Conservation (phyloP, 2,888 invertebrate genomes). For the Agrotis segetum region DNA sequence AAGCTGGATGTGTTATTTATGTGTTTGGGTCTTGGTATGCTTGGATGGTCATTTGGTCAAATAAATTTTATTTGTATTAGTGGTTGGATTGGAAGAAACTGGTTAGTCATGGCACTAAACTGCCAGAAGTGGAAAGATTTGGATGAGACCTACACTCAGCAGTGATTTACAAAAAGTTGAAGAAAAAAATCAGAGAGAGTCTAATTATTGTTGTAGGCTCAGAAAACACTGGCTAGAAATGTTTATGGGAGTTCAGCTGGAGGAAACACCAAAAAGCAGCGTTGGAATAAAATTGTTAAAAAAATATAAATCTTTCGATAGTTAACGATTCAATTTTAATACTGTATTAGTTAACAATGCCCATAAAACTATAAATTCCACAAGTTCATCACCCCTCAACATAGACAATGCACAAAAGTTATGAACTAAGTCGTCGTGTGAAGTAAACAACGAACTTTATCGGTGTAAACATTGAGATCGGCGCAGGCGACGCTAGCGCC, state of each 20-base stretch:
- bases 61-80: neutral
- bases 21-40: conserved; percentile 18
- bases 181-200: too few species aligned
- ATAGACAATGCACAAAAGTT: conserved; percentile 66
- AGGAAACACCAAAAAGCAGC: too few species aligned
- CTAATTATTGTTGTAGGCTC: too few species aligned
- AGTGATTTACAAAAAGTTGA: too few species aligned
- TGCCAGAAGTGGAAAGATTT: too few species aligned
- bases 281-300: too few species aligned
- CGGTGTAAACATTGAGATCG: conserved; percentile 63
- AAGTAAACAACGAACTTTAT: conserved; percentile 74
- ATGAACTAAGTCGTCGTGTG: conserved; percentile 69
- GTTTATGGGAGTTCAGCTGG: too few species aligned
- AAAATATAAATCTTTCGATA: neutral
- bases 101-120: too few species aligned
- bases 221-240: too few species aligned
- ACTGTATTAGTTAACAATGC: conserved; percentile 4
- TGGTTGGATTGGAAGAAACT: too few species aligned
- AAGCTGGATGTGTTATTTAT: conserved; percentile 52
- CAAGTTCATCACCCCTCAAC: conserved; percentile 60
- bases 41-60: neutral
- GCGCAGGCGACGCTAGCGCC: conserved; percentile 73
- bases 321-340: neutral
- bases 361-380: conserved; percentile 38
- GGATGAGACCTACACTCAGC: too few species aligned